Percentiles rank a stretch among this genome's conserved stretches.
Conservation (phyloP, 2,888 invertebrate species). For the Thyatira batis region DNA sequence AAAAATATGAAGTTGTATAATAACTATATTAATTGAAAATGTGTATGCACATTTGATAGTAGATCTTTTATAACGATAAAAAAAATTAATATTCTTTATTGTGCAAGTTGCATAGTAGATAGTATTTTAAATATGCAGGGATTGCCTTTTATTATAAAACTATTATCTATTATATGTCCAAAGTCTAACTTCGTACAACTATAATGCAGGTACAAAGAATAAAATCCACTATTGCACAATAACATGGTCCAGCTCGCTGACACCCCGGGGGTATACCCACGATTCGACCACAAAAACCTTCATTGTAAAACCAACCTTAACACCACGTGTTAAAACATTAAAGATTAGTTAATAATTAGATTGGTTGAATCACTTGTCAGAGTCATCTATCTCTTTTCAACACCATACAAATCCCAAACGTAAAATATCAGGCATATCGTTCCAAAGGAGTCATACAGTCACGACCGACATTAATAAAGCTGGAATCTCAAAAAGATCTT, state of each 20-base stretch:
- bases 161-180: too few species aligned
- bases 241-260: conserved; percentile 37
- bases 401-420: conserved; percentile 55
- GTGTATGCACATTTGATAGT: too few species aligned
- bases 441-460: conserved; percentile 54
- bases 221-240: conserved; percentile 60
- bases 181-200: not conserved
- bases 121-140: too few species aligned
- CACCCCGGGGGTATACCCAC: conserved; percentile 49
- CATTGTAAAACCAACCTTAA: conserved; percentile 26
- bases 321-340: not conserved
- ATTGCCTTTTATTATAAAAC: not conserved
- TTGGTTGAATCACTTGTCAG: conserved; percentile 5
- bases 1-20: too few species aligned
- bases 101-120: too few species aligned
- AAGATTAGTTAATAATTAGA: conserved; percentile 21
- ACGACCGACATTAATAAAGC: conserved; percentile 77
- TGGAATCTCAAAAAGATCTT: conserved; percentile 47
- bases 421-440: conserved; percentile 59
- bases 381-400: conserved; percentile 66
- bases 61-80: too few species aligned
- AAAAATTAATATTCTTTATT: too few species aligned
- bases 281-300: conserved; percentile 26
- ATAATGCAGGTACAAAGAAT: conserved; percentile 48
- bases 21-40: too few species aligned